These are phyloP conservation scores for Aselliscus stoliczkanus DNA, from an alignment of 2,797 vertebrate genomes.

Conservation along the genomic window DNA sequence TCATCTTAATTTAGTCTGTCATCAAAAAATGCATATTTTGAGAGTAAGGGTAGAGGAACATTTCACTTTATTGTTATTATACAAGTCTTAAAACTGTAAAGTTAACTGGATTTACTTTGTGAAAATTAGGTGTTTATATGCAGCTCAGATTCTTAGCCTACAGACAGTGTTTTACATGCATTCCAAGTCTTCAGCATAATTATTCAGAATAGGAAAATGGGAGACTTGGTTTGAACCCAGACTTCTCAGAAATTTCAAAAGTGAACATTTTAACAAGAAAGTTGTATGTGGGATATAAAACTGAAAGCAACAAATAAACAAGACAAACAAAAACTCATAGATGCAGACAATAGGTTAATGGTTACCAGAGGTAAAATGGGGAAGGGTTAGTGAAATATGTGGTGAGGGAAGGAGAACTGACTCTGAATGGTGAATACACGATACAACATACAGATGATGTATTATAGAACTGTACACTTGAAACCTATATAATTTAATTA, in stretches of 20 bases:
- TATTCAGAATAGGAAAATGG: neutral
- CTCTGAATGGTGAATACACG: too few species aligned
- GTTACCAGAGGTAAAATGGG: too few species aligned
- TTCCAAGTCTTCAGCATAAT: neutral
- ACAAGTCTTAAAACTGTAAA: neutral
- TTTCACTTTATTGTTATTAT: neutral
- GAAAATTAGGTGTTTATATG: neutral
- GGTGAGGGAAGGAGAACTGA: too few species aligned
- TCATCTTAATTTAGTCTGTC: neutral
- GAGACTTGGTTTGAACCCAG: neutral
- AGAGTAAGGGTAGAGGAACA: neutral
- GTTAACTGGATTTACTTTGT: neutral
- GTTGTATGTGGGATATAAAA: too few species aligned
- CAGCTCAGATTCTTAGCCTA: neutral
- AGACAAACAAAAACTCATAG: too few species aligned
- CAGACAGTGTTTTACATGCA: neutral
- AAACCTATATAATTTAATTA: too few species aligned
- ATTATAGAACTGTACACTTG: too few species aligned
- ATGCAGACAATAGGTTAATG: too few species aligned
- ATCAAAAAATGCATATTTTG: neutral
- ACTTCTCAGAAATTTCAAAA: constrained; percentile 16
- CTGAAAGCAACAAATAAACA: too few species aligned
- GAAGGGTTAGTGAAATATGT: too few species aligned
- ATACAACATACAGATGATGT: too few species aligned
- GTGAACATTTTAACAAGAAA: constrained; percentile 5